These are phyloP conservation scores for Phyllotreta striolata DNA, from an alignment of 2,888 invertebrate species.

Conservation along the genomic window DNA sequence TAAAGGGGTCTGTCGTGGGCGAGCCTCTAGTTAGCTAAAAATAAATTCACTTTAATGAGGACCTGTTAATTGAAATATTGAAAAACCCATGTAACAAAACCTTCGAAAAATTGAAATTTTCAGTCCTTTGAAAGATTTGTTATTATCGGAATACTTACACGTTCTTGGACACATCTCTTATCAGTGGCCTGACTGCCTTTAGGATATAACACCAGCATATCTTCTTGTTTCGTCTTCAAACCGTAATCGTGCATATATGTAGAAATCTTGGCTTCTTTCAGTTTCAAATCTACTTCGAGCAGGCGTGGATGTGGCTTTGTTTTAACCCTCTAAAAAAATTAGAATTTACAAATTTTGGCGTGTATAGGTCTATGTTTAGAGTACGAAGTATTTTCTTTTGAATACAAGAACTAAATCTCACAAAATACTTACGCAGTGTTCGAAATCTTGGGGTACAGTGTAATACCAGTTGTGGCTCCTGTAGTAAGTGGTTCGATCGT, in stretches of 20 bases:
- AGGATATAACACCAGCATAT: constrained; percentile 36
- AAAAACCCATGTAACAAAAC: neutral
- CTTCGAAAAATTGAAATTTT: neutral
- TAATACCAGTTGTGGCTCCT: constrained; percentile 49
- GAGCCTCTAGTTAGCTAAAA: too few species aligned
- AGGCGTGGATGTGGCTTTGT: constrained; percentile 48
- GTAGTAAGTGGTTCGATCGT: constrained; percentile 54
- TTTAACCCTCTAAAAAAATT: constrained; percentile 50
- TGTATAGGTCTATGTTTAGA: constrained; percentile 6
- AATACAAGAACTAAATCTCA: too few species aligned
- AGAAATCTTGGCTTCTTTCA: constrained; percentile 49
- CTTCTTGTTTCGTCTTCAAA: constrained; percentile 43
- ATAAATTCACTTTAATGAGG: too few species aligned
- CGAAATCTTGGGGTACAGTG: constrained; percentile 55
- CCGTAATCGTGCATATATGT: constrained; percentile 43
- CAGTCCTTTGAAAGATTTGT: neutral
- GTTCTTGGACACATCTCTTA: constrained; percentile 51
- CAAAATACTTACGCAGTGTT: constrained; percentile 54
- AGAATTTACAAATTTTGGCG: neutral
- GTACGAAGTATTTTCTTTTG: constrained; percentile 1
- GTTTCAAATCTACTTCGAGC: constrained; percentile 44
- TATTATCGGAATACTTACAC: constrained; percentile 40
- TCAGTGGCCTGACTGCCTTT: constrained; percentile 41
- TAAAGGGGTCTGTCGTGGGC: too few species aligned
- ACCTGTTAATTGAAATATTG: too few species aligned